phyloP scores from a whole-genome alignment of 2,113 vertebrate species.

The Mirza zaza region DNA sequence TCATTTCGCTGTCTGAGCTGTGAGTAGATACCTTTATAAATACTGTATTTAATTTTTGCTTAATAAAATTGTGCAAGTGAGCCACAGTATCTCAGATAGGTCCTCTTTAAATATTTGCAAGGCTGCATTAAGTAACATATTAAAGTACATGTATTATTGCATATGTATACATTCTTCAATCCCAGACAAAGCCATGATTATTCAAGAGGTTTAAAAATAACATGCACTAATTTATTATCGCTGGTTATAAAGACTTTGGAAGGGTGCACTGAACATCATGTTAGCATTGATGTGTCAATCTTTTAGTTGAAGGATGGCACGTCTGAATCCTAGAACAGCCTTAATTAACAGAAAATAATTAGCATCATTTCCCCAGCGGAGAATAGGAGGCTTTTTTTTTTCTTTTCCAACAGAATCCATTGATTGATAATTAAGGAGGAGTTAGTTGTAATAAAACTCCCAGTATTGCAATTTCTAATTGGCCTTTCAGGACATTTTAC shows the following conservation, averaged over 20 bases:
- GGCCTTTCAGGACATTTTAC: slow-evolving; percentile 89
- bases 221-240: slow-evolving; percentile 83
- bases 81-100: slow-evolving; percentile 18
- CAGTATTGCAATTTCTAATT: slow-evolving; percentile 90
- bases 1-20: slow-evolving; percentile 39
- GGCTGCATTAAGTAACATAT: slow-evolving; percentile 36
- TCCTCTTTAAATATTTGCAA: slow-evolving; percentile 72
- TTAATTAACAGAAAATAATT: slow-evolving; percentile 92
- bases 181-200: slow-evolving; percentile 69
- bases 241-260: slow-evolving; percentile 84
- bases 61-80: slow-evolving; percentile 65
- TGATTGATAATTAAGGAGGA: slow-evolving; percentile 91
- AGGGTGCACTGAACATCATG: slow-evolving; percentile 85
- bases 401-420: slow-evolving; percentile 84
- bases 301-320: slow-evolving; percentile 85
- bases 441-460: slow-evolving; percentile 89
- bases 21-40: slow-evolving; percentile 53
- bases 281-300: slow-evolving; percentile 90
- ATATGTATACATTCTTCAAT: slow-evolving; percentile 60
- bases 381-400: slow-evolving; percentile 83
- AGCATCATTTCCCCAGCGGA: slow-evolving; percentile 90
- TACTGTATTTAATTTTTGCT: slow-evolving; percentile 66
- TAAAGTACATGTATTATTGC: slow-evolving; percentile 58
- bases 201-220: slow-evolving; percentile 84
- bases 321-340: slow-evolving; percentile 86